Evolutionary conservation across 2,888 invertebrate genomes (phyloP).

Genomic region (Sinopyrophorus schimmeli): DNA sequence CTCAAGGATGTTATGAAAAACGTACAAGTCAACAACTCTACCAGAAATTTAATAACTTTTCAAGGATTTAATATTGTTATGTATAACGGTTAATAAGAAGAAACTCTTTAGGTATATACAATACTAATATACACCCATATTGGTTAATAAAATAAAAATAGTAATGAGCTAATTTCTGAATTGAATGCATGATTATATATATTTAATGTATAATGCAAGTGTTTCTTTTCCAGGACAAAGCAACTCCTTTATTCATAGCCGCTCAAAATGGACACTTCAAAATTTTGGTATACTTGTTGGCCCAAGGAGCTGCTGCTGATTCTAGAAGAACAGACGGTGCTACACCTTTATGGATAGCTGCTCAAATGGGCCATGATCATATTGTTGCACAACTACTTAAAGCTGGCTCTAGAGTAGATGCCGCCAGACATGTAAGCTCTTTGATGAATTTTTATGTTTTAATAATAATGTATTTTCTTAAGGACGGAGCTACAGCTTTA

Average conservation of each 20-base stretch:
- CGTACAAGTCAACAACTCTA: too few relatives aligned
- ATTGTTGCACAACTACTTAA: slow-evolving; percentile 77
- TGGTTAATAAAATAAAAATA: too few relatives aligned
- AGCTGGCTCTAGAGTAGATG: slow-evolving; percentile 79
- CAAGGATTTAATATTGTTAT: too few relatives aligned
- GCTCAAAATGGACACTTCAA: slow-evolving; percentile 92
- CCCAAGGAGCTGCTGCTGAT: slow-evolving; percentile 74
- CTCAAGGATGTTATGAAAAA: too few relatives aligned
- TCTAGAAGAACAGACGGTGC: slow-evolving; percentile 80
- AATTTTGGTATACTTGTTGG: slow-evolving; percentile 72
- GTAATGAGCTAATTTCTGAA: too few relatives aligned
- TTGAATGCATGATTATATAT: too few relatives aligned
- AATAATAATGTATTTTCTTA: slow-evolving; percentile 43
- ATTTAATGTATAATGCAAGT: not conserved
- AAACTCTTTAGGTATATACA: too few relatives aligned
- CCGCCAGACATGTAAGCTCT: slow-evolving; percentile 74
- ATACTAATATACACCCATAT: too few relatives aligned
- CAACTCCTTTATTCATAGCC: slow-evolving; percentile 89
- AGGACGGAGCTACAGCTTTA: slow-evolving; percentile 93
- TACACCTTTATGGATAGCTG: slow-evolving; percentile 91
- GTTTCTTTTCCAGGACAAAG: slow-evolving; percentile 71
- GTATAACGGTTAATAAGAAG: too few relatives aligned
- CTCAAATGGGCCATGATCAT: slow-evolving; percentile 91
- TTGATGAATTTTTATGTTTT: too few relatives aligned
- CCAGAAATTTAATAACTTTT: too few relatives aligned